Conservation (phyloP, 2,113 vertebrate genomes). For the Nycticorax nycticorax region DNA sequence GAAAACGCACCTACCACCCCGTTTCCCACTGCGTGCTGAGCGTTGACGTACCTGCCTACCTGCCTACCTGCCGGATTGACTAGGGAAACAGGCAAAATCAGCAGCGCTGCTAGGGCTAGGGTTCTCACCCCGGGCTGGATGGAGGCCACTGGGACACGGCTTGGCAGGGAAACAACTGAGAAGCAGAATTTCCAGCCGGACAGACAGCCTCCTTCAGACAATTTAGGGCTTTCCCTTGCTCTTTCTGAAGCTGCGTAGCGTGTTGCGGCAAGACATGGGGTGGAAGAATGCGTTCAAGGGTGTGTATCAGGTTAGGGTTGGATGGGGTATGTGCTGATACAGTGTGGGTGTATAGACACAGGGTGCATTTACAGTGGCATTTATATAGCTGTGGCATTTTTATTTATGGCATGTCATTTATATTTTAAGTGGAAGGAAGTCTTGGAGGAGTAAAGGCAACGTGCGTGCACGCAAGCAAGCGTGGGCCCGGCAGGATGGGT, state of each 20-base stretch:
- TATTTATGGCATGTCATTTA: neutral
- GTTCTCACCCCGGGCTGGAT: neutral
- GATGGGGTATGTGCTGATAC: neutral
- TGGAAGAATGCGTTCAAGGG: neutral
- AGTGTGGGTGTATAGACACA: neutral
- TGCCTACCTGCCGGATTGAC: neutral
- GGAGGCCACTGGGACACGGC: neutral
- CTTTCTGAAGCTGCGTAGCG: neutral
- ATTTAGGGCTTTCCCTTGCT: neutral
- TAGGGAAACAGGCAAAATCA: neutral
- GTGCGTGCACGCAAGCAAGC: neutral
- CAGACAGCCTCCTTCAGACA: neutral
- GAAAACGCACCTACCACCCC: neutral
- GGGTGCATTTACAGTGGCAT: neutral
- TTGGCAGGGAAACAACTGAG: neutral
- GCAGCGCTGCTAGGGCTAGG: neutral
- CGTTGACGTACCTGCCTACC: neutral
- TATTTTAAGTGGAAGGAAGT: neutral
- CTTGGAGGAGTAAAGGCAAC: neutral
- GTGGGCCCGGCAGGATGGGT: neutral
- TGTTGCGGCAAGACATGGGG: neutral
- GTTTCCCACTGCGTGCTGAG: neutral
- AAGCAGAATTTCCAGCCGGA: neutral
- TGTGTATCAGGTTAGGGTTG: neutral
- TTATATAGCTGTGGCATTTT: neutral